Percentiles rank a stretch among this genome's conserved stretches.
phyloP scores from a whole-genome alignment of 2,113 vertebrate species.

The Cettia cetti region DNA sequence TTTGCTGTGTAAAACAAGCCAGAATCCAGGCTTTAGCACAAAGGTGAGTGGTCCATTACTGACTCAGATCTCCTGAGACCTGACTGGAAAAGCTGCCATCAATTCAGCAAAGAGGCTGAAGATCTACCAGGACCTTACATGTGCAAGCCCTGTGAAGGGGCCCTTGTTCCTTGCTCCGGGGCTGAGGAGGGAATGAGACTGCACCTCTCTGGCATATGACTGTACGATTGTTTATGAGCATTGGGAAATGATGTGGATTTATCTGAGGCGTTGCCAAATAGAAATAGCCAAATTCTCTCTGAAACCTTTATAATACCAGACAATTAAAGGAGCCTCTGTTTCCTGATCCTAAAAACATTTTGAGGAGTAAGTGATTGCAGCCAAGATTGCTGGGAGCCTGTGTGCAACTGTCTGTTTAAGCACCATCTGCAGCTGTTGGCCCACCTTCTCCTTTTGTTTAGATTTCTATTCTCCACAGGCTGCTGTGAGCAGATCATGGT shows the following conservation, averaged over 20 bases:
- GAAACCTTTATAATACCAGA: neutral
- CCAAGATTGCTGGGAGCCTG: neutral
- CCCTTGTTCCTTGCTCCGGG: neutral
- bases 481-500: neutral
- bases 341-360: neutral
- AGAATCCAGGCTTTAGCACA: neutral
- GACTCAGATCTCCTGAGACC: neutral
- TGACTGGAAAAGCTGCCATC: neutral
- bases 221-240: accelerated
- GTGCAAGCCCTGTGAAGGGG: neutral
- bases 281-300: neutral
- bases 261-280: neutral
- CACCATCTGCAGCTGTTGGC: constrained; percentile 31
- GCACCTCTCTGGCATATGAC: neutral
- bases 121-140: neutral
- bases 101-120: neutral
- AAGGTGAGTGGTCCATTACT: neutral
- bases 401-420: neutral
- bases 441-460: constrained; percentile 16
- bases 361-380: neutral
- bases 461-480: neutral
- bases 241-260: neutral
- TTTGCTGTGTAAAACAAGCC: neutral
- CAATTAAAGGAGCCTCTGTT: neutral
- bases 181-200: neutral